Conservation (phyloP, 2,113 vertebrate genomes). For the Scolopax mira region DNA sequence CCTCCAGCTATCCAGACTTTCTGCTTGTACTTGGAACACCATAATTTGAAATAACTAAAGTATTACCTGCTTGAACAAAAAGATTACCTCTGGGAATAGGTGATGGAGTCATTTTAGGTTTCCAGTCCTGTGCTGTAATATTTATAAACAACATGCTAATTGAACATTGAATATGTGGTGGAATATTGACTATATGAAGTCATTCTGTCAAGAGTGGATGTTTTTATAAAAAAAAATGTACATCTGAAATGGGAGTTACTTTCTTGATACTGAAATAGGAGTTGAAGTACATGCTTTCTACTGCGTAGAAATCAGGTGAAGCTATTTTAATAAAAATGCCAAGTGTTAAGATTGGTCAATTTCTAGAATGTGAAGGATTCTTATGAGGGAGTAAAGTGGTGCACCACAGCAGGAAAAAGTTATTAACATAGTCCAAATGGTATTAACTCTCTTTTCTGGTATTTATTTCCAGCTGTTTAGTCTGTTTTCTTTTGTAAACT, state of each 20-base stretch:
- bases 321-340: background rate
- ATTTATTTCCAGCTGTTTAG: background rate
- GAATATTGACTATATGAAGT: background rate
- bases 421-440: background rate
- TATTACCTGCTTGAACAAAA: background rate
- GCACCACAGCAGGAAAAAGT: background rate
- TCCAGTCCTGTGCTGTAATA: background rate
- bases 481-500: background rate
- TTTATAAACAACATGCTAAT: background rate
- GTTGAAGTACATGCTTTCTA: background rate
- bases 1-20: constrained; percentile 39
- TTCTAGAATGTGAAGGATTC: background rate
- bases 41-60: background rate
- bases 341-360: background rate
- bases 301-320: background rate
- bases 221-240: background rate
- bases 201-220: background rate
- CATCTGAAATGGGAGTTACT: background rate
- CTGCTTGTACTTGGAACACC: background rate
- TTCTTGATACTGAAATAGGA: background rate
- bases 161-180: background rate
- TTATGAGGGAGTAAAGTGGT: background rate
- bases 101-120: background rate
- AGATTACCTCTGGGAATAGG: background rate
- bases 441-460: background rate